Percentiles rank a stretch among this genome's conserved stretches.
These are phyloP conservation scores for Papilio demoleus DNA, from an alignment of 2,888 invertebrate species.

Conservation along the genomic window DNA sequence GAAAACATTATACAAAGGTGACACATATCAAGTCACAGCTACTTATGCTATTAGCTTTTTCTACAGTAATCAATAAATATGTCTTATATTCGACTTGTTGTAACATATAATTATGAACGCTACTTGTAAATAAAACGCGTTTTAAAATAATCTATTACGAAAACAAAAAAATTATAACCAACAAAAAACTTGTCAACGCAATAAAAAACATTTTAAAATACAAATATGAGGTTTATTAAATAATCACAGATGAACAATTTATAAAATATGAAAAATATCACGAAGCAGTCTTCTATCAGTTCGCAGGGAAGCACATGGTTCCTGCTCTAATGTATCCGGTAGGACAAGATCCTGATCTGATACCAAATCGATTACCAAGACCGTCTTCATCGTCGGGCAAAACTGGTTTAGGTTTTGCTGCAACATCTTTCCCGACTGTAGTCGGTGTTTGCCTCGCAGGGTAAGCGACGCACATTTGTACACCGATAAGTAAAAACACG, in stretches of 20 bases:
- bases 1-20: no score
- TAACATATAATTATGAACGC: no score
- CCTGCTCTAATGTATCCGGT: not conserved
- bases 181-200: no score
- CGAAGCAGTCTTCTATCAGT: not conserved
- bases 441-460: not conserved
- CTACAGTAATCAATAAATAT: no score
- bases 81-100: no score
- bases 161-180: no score
- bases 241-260: slow-evolving; percentile 4
- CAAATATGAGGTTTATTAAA: slow-evolving; percentile 13
- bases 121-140: not conserved
- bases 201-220: slow-evolving; percentile 6
- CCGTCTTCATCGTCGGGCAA: slow-evolving; percentile 26
- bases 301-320: slow-evolving; percentile 20
- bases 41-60: no score
- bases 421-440: not conserved
- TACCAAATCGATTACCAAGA: slow-evolving; percentile 30
- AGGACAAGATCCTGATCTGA: slow-evolving; percentile 25
- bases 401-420: slow-evolving; percentile 21
- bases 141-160: not conserved
- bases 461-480: slow-evolving; percentile 31
- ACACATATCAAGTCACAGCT: no score
- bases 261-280: not conserved
- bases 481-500: slow-evolving; percentile 31